A percentile compares a stretch with the other conserved stretches of the same genome.
phyloP scores from a whole-genome alignment of 2,113 vertebrate genomes.

The Axis porcinus region DNA sequence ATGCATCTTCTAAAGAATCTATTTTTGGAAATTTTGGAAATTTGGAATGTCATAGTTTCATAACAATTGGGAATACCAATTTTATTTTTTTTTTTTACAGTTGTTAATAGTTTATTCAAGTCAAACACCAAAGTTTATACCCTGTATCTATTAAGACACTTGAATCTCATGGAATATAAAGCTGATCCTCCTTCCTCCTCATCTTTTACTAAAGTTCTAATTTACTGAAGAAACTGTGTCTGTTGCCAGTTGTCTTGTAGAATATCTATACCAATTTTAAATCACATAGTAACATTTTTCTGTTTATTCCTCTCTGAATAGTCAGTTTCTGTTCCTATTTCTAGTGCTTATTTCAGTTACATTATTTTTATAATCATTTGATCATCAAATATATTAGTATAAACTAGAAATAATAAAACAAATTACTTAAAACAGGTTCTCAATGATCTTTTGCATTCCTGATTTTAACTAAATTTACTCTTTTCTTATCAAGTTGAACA shows the following conservation, averaged over 20 bases:
- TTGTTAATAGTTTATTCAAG: background rate
- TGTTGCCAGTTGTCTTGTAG: background rate
- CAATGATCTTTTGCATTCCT: background rate
- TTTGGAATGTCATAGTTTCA: background rate
- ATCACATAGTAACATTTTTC: background rate
- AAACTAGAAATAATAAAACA: background rate
- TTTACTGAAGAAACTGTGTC: background rate
- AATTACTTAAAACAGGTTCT: background rate
- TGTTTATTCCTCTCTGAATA: background rate
- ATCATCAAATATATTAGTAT: background rate
- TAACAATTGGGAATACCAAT: background rate
- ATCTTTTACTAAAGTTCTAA: background rate
- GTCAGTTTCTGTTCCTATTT: background rate
- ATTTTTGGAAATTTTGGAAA: background rate
- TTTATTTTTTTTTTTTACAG: background rate
- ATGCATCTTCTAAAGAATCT: background rate
- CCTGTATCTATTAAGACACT: background rate
- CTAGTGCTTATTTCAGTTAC: background rate
- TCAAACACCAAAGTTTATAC: background rate
- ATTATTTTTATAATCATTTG: background rate
- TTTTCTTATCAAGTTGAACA: background rate
- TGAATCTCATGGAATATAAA: background rate
- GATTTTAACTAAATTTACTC: background rate
- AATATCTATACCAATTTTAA: background rate
- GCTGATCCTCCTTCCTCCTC: background rate